Base-by-base conservation (phyloP, 2,113 vertebrate species). In the Nestor notabilis region DNA sequence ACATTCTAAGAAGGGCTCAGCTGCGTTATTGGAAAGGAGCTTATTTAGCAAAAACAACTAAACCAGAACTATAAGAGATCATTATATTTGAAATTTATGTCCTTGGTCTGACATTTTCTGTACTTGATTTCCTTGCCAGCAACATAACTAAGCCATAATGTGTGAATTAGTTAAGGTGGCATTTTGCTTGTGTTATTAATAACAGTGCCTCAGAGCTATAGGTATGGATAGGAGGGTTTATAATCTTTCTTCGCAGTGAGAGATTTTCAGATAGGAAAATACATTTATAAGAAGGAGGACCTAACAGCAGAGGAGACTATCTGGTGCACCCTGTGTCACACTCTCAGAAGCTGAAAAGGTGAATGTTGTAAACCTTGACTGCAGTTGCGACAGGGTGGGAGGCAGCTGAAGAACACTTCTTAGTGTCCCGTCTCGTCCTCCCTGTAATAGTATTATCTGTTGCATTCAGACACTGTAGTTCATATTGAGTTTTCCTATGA, bases 391-490 rank as follows among this genome's bases (percentile, higher is more conserved):
- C 50, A 65, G 49, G 15, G 10, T 71, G 46, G 50, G 41, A 83
- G 27, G 52, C 1, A 4, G 31, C 49, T 55, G 41, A 53, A 75
- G 49, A 46, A 7, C 13, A 43, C 3, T 53, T 83, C 31, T 47
- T 43, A 23, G 35, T 0, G 3, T 19, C 9, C 17, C 11, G 18
- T 10, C 6, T 50, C 13, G 11, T 75, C 31, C 28, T 20, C 19
- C 10, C 44, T 0, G 0, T 41, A 47, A 21, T 76, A 18, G 1
- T 44, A 13, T 64, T 75, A 18, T 39, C 27, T 53, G 23, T 17
- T 10, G 0, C 31, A 49, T 92, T 81, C 47, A 61, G 27, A 43
- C 31, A 28, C 37, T 61, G 28, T 41, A 24, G 17, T 68, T 87
- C 44, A 24, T 64, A 49, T 68, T 83, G 25, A 10, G 8, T 17